These are phyloP conservation scores for Drosophila funebris DNA, from an alignment of 1,140 invertebrate species.

Conservation along the genomic window DNA sequence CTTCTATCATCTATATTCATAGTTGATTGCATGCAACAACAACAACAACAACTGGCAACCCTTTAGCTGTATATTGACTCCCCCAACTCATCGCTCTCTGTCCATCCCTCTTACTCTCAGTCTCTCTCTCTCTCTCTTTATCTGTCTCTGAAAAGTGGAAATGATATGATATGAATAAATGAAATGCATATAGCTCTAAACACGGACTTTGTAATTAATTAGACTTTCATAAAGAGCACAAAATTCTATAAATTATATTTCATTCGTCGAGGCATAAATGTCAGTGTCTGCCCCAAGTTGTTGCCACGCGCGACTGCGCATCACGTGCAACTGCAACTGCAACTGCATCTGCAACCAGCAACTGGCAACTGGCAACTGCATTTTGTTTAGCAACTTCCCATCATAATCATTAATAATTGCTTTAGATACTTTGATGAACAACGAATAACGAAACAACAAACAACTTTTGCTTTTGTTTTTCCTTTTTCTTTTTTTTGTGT, in stretches of 20 bases:
- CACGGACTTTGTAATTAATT: slow-evolving; percentile 72
- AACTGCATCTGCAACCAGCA: slow-evolving; percentile 34
- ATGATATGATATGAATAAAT: slow-evolving; percentile 31
- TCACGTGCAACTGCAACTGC: slow-evolving; percentile 37
- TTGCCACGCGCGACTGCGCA: slow-evolving; percentile 47
- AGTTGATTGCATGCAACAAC: slow-evolving; percentile 49
- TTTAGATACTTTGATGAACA: background rate
- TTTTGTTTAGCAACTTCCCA: slow-evolving; percentile 30
- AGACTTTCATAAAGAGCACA: slow-evolving; percentile 80
- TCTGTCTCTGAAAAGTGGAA: slow-evolving; percentile 35
- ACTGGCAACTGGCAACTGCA: slow-evolving; percentile 29
- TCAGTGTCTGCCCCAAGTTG: slow-evolving; percentile 47
- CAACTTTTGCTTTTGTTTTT: slow-evolving; percentile 27
- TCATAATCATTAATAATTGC: slow-evolving; percentile 43
- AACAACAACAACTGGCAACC: slow-evolving; percentile 32
- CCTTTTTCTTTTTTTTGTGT: slow-evolving; percentile 67
- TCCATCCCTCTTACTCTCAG: background rate
- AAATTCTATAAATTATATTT: slow-evolving; percentile 82
- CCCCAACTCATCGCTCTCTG: background rate
- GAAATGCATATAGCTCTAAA: slow-evolving; percentile 31
- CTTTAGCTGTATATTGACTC: slow-evolving; percentile 34
- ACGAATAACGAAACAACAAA: slow-evolving; percentile 2
- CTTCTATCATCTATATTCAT: slow-evolving; percentile 32
- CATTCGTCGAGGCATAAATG: slow-evolving; percentile 65
- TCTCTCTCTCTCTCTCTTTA: background rate